phyloP scores from a whole-genome alignment of 2,797 vertebrate genomes.

The Gouania willdenowi region DNA sequence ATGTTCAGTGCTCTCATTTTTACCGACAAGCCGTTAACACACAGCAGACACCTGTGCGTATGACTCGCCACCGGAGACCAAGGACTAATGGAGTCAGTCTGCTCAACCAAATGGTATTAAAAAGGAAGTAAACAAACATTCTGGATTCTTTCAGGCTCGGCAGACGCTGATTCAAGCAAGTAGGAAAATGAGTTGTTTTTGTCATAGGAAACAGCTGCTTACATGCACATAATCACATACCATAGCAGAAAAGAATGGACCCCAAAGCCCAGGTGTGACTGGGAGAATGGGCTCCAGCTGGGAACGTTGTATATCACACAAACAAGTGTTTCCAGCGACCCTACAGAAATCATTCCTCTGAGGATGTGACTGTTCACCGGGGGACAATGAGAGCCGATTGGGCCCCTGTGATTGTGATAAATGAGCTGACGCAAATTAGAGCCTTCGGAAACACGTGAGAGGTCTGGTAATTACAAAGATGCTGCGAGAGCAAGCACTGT shows the following conservation, averaged over 20 bases:
- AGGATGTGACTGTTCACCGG: conserved; percentile 60
- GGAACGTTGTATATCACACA: conserved; percentile 45
- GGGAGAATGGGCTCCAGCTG: conserved; percentile 62
- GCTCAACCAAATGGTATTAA: conserved; percentile 25
- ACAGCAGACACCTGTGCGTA: conserved; percentile 7
- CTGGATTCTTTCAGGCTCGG: conserved; percentile 27
- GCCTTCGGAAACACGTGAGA: conserved; percentile 33
- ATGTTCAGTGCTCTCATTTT: no score
- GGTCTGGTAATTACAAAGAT: conserved; percentile 44
- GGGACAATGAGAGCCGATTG: conserved; percentile 46
- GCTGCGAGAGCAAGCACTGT: not conserved
- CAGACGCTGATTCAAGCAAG: conserved; percentile 32
- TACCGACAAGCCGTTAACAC: conserved; percentile 1
- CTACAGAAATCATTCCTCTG: conserved; percentile 40
- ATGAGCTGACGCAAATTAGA: conserved; percentile 57
- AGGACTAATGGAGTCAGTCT: conserved; percentile 35
- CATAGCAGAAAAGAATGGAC: conserved; percentile 38
- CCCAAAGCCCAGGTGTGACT: conserved; percentile 37
- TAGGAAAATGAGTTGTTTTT: conserved; percentile 45
- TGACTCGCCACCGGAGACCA: conserved; percentile 15
- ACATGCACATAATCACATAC: conserved; percentile 46
- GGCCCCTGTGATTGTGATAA: conserved; percentile 53
- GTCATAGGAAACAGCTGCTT: conserved; percentile 73
- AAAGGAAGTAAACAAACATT: conserved; percentile 29
- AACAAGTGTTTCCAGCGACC: conserved; percentile 41